Base-by-base conservation (phyloP, 2,113 vertebrate species). In the Tupaia chinensis region DNA sequence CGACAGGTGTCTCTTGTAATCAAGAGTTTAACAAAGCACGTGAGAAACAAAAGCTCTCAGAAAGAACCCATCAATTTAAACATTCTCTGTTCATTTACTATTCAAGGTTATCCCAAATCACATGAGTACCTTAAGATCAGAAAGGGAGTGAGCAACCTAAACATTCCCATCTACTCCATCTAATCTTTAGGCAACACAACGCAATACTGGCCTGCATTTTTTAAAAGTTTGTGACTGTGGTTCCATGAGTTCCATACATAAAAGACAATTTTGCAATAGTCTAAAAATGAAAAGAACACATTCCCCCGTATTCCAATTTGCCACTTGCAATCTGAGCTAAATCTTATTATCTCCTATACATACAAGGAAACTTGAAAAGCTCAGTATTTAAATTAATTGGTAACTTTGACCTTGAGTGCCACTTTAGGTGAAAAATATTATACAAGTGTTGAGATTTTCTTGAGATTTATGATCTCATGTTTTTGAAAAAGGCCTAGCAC, bases 401-500 rank as follows among this genome's bases (percentile, higher is more conserved):
- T 95, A 90, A 94, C 97, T 96, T 63, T 97, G 96, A 97, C 93
- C 97, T 95, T 85, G 69, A 95, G n/a, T 83, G 60, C 63, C 83
- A 92, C 80, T 90, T 94, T 89, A 89, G 94, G 85, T 87, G 81
- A 93, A 92, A 97, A 97, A 96, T 88, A 97, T 74, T 85, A 92
- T 6, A 69, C 19, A 1, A 22, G 63, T 60, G 27, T 94, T 97
- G 66, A n/a, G 91, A 95, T 96, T 97, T 94, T 63, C 94, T 95
- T 94, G 66, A 96, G 61, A 96, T 96, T 93, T 72, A 94, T 84
- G 82, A 91, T 93, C 85, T 96, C 94, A 86, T 34, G 56, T 54
- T 96, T 89, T 94, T 96, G 94, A 97, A 97, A 97, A 98, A 89
- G 93, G 95, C 93, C 93, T 94, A 90, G 76, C 63, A 96, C 89